A percentile compares a stretch with the other conserved stretches of the same genome.
Evolutionary conservation across 2,888 invertebrate genomes (phyloP).

Genomic region (Drosophila nr. fundita): DNA sequence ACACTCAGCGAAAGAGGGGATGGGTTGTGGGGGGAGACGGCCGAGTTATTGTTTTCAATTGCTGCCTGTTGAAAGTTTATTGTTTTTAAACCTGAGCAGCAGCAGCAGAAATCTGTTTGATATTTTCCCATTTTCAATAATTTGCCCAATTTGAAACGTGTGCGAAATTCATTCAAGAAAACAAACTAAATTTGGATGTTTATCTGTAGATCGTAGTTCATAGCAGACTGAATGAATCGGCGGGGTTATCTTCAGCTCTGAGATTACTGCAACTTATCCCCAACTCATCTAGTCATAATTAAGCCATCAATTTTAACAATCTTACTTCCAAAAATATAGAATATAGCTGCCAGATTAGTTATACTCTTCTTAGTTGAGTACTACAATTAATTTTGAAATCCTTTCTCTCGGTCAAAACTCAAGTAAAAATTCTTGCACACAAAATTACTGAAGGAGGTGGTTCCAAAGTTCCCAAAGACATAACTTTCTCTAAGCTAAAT

Average conservation of each 20-base stretch:
- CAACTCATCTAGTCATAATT: background rate
- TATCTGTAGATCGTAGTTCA: constrained; percentile 11
- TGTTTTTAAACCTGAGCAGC: constrained; percentile 71
- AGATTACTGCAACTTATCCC: background rate
- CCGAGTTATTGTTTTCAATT: constrained; percentile 22
- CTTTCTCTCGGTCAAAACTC: background rate
- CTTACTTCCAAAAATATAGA: background rate
- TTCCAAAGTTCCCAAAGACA: background rate
- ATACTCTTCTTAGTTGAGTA: background rate
- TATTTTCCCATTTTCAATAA: constrained; percentile 57
- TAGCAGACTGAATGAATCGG: background rate
- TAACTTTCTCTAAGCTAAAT: background rate
- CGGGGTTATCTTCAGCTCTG: background rate
- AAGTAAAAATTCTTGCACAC: background rate
- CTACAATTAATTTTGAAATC: background rate
- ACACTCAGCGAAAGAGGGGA: constrained; percentile 1
- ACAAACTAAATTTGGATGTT: constrained; percentile 20
- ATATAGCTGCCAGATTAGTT: background rate
- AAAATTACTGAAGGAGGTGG: background rate
- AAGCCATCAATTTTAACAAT: background rate
- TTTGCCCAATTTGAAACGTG: constrained; percentile 48
- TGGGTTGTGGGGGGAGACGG: background rate
- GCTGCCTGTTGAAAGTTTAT: constrained; percentile 71
- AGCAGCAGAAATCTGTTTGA: constrained; percentile 54
- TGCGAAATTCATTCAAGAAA: constrained; percentile 59